Percentiles rank a stretch among this genome's conserved stretches.
Conservation (phyloP, 2,888 invertebrate species). For the Timema podura region DNA sequence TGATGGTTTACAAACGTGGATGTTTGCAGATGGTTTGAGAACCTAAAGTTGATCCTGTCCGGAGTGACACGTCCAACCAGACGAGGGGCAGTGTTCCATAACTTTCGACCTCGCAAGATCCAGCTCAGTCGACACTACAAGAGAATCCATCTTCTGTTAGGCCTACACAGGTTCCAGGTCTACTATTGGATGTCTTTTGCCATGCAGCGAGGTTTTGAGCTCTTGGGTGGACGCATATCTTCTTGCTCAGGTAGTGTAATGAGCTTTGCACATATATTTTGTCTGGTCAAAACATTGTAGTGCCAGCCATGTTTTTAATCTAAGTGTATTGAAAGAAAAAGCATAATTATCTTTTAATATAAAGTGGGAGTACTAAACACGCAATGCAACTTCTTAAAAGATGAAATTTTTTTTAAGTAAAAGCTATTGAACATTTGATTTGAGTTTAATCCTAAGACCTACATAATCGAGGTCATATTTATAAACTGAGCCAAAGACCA, state of each 20-base stretch:
- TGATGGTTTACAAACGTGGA: too few relatives aligned
- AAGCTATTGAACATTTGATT: too few relatives aligned
- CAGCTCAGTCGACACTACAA: slow-evolving; percentile 91
- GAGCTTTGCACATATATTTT: too few relatives aligned
- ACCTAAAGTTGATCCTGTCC: slow-evolving; percentile 86
- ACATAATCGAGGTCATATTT: too few relatives aligned
- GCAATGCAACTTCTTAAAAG: background rate
- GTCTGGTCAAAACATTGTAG: too few relatives aligned
- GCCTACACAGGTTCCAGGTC: slow-evolving; percentile 72
- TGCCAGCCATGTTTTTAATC: too few relatives aligned
- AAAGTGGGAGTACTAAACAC: slow-evolving; percentile 14
- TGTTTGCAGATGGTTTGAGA: slow-evolving; percentile 79
- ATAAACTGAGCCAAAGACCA: too few relatives aligned
- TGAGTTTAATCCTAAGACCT: too few relatives aligned
- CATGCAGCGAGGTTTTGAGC: slow-evolving; percentile 86
- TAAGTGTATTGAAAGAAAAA: too few relatives aligned
- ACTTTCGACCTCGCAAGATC: slow-evolving; percentile 77
- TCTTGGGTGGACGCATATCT: slow-evolving; percentile 75
- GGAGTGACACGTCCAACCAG: slow-evolving; percentile 92
- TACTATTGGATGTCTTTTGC: slow-evolving; percentile 98
- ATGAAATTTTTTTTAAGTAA: too few relatives aligned
- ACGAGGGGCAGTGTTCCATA: slow-evolving; percentile 83
- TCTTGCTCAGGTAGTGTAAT: slow-evolving; percentile 60
- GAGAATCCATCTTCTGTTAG: slow-evolving; percentile 78
- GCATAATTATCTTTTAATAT: too few relatives aligned